A percentile compares a stretch with the other conserved stretches of the same genome.
Evolutionary conservation across 2,888 invertebrate species (phyloP).

Genomic region (Sarcophaga variegata): DNA sequence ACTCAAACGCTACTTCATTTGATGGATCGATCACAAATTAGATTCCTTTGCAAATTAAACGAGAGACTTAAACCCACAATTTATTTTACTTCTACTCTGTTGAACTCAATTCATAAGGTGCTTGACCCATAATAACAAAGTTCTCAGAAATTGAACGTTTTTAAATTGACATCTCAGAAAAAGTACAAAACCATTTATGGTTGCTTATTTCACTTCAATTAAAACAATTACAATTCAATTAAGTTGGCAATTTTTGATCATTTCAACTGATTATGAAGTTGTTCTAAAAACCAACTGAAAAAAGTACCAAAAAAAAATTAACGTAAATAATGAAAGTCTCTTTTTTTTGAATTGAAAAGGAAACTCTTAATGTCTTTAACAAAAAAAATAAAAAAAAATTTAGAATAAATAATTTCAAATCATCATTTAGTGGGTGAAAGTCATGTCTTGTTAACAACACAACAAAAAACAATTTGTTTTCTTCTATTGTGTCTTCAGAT

Average conservation of each 20-base stretch:
- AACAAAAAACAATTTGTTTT: slow-evolving; percentile 29
- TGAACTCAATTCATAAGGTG: too few relatives aligned
- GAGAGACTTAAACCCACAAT: neutral
- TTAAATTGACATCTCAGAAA: neutral
- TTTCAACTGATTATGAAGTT: neutral
- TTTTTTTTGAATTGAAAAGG: neutral
- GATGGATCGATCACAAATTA: too few relatives aligned
- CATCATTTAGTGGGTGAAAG: slow-evolving; percentile 61
- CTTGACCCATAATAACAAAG: neutral
- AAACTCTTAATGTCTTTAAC: neutral
- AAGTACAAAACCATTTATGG: neutral
- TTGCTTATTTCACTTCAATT: neutral
- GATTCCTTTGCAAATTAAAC: too few relatives aligned
- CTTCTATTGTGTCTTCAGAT: slow-evolving; percentile 2
- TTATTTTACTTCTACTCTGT: too few relatives aligned
- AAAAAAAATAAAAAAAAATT: neutral
- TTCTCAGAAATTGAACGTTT: neutral
- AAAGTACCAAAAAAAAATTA: neutral
- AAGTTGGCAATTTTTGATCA: neutral
- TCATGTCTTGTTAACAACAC: slow-evolving; percentile 33
- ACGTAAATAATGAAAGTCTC: neutral
- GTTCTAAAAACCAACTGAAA: neutral
- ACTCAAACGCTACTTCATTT: too few relatives aligned
- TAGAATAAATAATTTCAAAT: slow-evolving; percentile 26
- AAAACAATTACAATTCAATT: neutral